These are phyloP conservation scores for Fabriciana adippe DNA, from an alignment of 2,888 invertebrate genomes.

Conservation along the genomic window DNA sequence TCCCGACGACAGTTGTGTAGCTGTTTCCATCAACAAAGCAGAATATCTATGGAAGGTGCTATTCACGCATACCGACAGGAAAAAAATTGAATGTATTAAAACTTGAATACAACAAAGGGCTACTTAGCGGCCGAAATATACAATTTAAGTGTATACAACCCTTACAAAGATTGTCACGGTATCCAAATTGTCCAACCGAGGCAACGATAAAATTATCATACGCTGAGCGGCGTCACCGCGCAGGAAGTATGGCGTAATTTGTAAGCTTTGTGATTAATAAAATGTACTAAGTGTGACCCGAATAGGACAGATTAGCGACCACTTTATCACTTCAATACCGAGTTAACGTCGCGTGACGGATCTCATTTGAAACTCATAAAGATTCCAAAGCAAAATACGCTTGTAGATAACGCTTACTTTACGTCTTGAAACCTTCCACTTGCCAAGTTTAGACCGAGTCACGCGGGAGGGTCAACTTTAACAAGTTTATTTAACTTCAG, in stretches of 20 bases:
- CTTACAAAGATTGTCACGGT: slow-evolving; percentile 67
- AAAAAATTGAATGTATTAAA: slow-evolving; percentile 33
- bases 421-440: slow-evolving; percentile 77
- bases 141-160: slow-evolving; percentile 48
- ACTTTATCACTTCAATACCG: slow-evolving; percentile 81
- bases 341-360: slow-evolving; percentile 82
- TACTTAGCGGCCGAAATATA: slow-evolving; percentile 36
- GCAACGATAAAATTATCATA: slow-evolving; percentile 80
- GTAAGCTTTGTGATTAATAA: slow-evolving; percentile 83
- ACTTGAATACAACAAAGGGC: slow-evolving; percentile 35
- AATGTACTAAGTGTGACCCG: slow-evolving; percentile 81
- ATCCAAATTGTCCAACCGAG: slow-evolving; percentile 72
- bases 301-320: slow-evolving; percentile 82
- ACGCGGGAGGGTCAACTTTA: slow-evolving; percentile 65
- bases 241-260: slow-evolving; percentile 81
- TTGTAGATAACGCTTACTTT: slow-evolving; percentile 79
- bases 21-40: slow-evolving; percentile 26
- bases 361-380: slow-evolving; percentile 82
- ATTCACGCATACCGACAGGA: slow-evolving; percentile 30
- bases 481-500: slow-evolving; percentile 72
- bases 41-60: slow-evolving; percentile 30
- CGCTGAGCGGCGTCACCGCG: slow-evolving; percentile 73
- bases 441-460: slow-evolving; percentile 68
- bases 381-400: slow-evolving; percentile 81
- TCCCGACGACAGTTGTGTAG: slow-evolving; percentile 30